Evolutionary conservation across 2,888 invertebrate genomes (phyloP).

Genomic region (Spilarctia lutea): DNA sequence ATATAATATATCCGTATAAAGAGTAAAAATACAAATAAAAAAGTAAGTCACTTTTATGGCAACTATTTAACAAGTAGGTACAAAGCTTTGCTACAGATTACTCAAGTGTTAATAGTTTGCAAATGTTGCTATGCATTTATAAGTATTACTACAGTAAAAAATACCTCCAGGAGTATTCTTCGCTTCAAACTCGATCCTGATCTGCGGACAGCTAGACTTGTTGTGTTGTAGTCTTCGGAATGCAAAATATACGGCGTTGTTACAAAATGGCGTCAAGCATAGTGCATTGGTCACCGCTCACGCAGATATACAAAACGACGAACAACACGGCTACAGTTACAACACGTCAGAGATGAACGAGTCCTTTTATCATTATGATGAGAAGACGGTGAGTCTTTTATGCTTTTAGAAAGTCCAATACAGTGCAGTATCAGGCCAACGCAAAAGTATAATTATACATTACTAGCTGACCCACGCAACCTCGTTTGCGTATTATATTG

Average conservation of each 20-base stretch:
- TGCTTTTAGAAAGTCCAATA: background rate
- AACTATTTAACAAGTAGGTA: too few species aligned
- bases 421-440: background rate
- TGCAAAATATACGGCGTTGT: slow-evolving; percentile 70
- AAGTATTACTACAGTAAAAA: background rate
- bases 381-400: slow-evolving; percentile 54
- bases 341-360: slow-evolving; percentile 63
- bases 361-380: slow-evolving; percentile 71
- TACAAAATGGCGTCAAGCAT: slow-evolving; percentile 63
- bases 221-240: slow-evolving; percentile 78
- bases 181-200: slow-evolving; percentile 73
- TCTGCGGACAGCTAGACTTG: slow-evolving; percentile 80
- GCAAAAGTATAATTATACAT: background rate
- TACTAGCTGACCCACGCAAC: too few species aligned
- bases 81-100: too few species aligned
- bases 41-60: too few species aligned
- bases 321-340: slow-evolving; percentile 69
- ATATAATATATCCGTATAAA: too few species aligned
- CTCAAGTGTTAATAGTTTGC: background rate
- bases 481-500: too few species aligned
- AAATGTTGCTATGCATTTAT: background rate
- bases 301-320: slow-evolving; percentile 62
- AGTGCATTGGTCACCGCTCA: slow-evolving; percentile 48
- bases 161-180: slow-evolving; percentile 72
- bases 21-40: background rate